Conservation (phyloP, 2,888 invertebrate species). For the Pyralis farinalis region DNA sequence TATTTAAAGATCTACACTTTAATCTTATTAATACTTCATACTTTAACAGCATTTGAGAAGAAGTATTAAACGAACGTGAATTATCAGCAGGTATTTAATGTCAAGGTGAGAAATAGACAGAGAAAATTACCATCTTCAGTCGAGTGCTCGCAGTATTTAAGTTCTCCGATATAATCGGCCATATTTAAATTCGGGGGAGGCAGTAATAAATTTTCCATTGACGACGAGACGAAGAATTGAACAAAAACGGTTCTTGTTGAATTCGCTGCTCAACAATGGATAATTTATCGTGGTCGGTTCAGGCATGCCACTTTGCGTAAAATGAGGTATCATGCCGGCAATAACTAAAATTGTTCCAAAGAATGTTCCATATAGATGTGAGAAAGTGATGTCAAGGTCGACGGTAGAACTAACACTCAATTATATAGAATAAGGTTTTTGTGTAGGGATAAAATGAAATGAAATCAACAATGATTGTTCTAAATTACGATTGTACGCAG, state of each 20-base stretch:
- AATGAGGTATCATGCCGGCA: constrained; percentile 43
- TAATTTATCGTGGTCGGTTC: constrained; percentile 72
- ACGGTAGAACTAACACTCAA: too few species aligned
- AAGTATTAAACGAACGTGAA: constrained; percentile 15
- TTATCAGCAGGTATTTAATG: constrained; percentile 29
- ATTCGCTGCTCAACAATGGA: constrained; percentile 70
- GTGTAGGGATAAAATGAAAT: neutral
- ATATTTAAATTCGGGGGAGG: constrained; percentile 72
- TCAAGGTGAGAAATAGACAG: constrained; percentile 42
- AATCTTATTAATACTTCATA: too few species aligned
- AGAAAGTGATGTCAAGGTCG: too few species aligned
- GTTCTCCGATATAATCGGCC: constrained; percentile 65
- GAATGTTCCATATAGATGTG: neutral
- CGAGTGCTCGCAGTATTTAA: constrained; percentile 59
- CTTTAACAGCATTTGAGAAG: neutral
- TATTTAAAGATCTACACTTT: too few species aligned
- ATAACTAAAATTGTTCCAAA: constrained; percentile 25
- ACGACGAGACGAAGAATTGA: constrained; percentile 76
- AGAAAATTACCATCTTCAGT: constrained; percentile 54
- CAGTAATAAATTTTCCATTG: constrained; percentile 76
- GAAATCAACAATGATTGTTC: neutral
- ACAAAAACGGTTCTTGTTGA: constrained; percentile 76
- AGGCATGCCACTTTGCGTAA: constrained; percentile 46
- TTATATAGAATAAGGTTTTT: too few species aligned
- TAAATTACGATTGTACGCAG: neutral